Evolutionary conservation across 2,797 vertebrate species (phyloP), one percentile per base, ranked within the genome.

Genomic region (Melanotaenia pygmaea): DNA sequence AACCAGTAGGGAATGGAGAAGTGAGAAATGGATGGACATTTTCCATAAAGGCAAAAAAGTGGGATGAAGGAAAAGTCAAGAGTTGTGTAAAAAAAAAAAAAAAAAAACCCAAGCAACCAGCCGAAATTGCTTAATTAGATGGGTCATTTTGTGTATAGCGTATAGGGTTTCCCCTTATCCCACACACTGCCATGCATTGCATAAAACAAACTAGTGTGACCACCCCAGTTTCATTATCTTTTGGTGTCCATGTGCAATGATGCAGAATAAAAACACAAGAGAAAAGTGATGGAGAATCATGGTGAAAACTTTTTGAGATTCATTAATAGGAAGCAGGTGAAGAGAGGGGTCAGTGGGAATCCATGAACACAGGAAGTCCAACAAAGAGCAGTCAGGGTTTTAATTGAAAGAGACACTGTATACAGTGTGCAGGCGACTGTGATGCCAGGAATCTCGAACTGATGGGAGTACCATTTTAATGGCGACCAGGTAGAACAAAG

Each of bases 331-430:
- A 72, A 59, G 57, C 58, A 59, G 68, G 80, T 76, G 86, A 91
- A 86, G 81, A 90, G 90, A 88, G 83, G 35, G 80, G 85, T 80
- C 82, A 79, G 54, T 26, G 20, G 63, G 51, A 73, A 71, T 67
- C 34, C 40, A 30, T 2, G 7, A 79, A 71, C 63, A 69, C 59
- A 54, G 67, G 67, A 72, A 47, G 54, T 30, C 77, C 64, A 30
- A 35, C 64, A 61, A 72, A 81, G 80, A 84, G 59, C 80, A 77
- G 86, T 56, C 67, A 84, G 88, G 5, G 59, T 88, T 92, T 88
- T 93, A 92, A 93, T 91, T 93, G 87, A 90, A 83, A 88, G 74
- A 59, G 26, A 26, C 26, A 26, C 26, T 26, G 67, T 38, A 24
- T 72, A 77, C 72, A 67, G 43, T 1, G 56, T 0, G 70, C 65